Percentiles rank a stretch among this genome's conserved stretches.
phyloP scores from a whole-genome alignment of 1,140 invertebrate genomes.

The Dufourea novaeangliae region DNA sequence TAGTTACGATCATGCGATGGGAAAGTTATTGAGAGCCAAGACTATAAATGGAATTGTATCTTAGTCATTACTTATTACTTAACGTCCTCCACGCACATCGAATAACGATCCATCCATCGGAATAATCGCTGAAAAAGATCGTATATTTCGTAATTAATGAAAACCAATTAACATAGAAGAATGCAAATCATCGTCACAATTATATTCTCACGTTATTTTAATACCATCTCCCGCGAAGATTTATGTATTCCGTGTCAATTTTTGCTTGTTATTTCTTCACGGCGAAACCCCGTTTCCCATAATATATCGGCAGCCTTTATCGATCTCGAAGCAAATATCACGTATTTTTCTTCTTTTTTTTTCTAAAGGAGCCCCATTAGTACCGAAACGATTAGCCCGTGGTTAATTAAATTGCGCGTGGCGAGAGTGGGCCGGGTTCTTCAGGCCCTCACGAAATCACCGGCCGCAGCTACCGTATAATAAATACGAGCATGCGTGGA shows the following conservation, averaged over 20 bases:
- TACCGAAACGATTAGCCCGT: conserved; percentile 4
- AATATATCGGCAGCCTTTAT: no score
- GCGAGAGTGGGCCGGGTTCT: no score
- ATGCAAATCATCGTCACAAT: background rate
- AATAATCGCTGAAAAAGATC: no score
- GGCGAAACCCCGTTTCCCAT: no score
- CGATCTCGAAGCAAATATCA: background rate
- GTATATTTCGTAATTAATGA: background rate
- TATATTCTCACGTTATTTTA: background rate
- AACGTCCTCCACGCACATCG: background rate
- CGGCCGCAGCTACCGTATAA: conserved; percentile 56
- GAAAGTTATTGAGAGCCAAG: background rate
- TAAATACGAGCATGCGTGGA: conserved; percentile 32
- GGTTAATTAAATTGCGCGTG: conserved; percentile 29
- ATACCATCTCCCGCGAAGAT: no score
- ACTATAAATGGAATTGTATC: background rate
- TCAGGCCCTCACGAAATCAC: conserved; percentile 25
- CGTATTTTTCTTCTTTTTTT: background rate
- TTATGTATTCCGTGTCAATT: no score
- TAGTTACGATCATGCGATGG: background rate
- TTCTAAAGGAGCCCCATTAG: background rate
- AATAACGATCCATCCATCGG: background rate
- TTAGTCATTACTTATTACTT: background rate
- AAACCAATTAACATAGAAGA: background rate
- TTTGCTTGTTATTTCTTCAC: no score